Base-by-base conservation (phyloP, 2,888 invertebrate genomes). In the Oligia fasciuncula region DNA sequence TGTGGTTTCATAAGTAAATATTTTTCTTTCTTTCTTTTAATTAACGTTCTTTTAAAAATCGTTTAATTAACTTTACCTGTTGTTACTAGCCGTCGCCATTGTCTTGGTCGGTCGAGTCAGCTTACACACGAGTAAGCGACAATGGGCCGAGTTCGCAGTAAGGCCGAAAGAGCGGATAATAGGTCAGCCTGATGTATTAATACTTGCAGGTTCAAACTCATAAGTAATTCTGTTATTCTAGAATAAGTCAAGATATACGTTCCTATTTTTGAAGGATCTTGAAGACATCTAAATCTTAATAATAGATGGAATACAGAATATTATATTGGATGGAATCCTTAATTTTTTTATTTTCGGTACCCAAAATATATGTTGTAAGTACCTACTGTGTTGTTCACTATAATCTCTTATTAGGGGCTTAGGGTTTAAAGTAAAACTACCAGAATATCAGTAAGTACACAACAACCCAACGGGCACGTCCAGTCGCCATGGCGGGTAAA, bases 111-210 rank as follows among this genome's bases (percentile, higher is more conserved):
- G 73, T 67, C 73, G 60, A 68, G 23, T 65, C 65, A 75, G 51
- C 69, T 75, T 40, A 71, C 69, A 76, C 57, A 69, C 29, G 57
- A n/a, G 77, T 57, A 29, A n/a, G 51, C 63, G 68, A 83, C 78
- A 84, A 76, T 78, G 74, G 40, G 29, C 49, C 40, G 57, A 69
- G 62, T 66, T 29, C 14, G 62, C 40, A 43, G 43, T 49, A 29
- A 23, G 54, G 62, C 57, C 65, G 2, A 62, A 77, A 77, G 84
- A 73, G 86, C 65, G 71, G 67, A 29, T 72, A 77, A 68, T 77
- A 77, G 84, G 86, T 84, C 84, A 84, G 11, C 70, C 54, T 54
- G 51, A 40, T 74, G 65, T 74, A 74, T 81, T 76, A 73, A 85
- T 83, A 66, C 57, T 14, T 57, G n/a, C 23, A 51, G 35, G 57